Evolutionary conservation across 2,797 vertebrate genomes (phyloP), one percentile per base, ranked within the genome.

Genomic region (Tangara arthus): DNA sequence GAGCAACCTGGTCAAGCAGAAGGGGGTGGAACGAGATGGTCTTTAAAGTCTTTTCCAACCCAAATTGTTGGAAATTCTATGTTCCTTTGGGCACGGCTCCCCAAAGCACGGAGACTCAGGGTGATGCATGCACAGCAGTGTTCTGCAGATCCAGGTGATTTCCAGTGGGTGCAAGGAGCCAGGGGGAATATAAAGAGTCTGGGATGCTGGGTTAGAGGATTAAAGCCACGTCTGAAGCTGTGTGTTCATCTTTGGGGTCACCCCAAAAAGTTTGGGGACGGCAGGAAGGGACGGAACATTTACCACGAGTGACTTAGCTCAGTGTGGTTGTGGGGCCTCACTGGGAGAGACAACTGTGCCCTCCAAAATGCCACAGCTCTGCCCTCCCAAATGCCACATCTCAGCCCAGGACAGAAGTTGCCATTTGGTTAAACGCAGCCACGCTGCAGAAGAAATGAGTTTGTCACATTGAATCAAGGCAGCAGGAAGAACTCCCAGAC

Each of bases 91-190:
- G 39, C 34, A 41, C 26, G 50, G 6, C 4, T 77, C 13, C 26
- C 18, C 34, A 70, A 27, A 66, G 17, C 16, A 9, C 2, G 4
- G 41, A 47, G 7, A 55, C 32, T n/a, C 53, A 10, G 53, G 44
- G 8, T 0, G 1, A 70, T 44, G 16, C 10, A 10, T 12, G 6
- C 1, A 3, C 49, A 60, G 6, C 0, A 46, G 35, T 37, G 17
- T 15, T 72, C 10, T 39, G 13, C 32, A 72, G 28, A 30, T 26
- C 2, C 3, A 5, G 6, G 8, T 65, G 20, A 32, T 59, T 30
- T 83, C 28, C 65, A 95, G 34, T 4, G 34, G 4, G 1, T 39
- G 9, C 35, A n/a, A 4, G 6, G 50, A 91, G 10, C 2, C 44
- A 63, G 24, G 15, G 35, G 35, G 21, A 28, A 23, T 24, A 32